Conservation (phyloP, 1,140 invertebrate genomes). For the Campodea augens region DNA sequence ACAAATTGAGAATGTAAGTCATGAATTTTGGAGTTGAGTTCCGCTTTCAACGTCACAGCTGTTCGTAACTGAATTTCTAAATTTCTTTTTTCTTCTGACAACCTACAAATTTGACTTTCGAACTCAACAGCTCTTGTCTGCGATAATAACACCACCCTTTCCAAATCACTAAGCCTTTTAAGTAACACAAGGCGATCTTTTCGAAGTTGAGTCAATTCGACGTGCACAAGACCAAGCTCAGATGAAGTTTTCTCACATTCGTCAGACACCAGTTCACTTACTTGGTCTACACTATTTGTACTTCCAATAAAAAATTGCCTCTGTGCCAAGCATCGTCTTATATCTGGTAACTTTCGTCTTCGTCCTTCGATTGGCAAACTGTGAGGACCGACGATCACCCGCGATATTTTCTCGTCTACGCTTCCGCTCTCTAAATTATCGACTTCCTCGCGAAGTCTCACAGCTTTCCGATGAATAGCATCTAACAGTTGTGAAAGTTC, state of each 20-base stretch:
- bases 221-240: not conserved
- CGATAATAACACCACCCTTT: slow-evolving; percentile 43
- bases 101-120: slow-evolving; percentile 33
- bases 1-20: slow-evolving; percentile 26
- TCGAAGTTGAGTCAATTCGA: slow-evolving; percentile 24
- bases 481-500: slow-evolving; percentile 68
- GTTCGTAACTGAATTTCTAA: slow-evolving; percentile 39
- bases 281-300: not conserved
- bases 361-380: slow-evolving; percentile 20
- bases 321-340: slow-evolving; percentile 23
- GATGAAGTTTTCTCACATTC: no score
- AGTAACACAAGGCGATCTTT: slow-evolving; percentile 47
- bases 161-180: slow-evolving; percentile 43
- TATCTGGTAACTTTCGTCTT: slow-evolving; percentile 3
- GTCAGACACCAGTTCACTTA: not conserved
- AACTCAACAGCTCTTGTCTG: slow-evolving; percentile 39
- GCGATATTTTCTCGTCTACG: slow-evolving; percentile 25
- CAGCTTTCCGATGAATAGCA: slow-evolving; percentile 60
- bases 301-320: slow-evolving; percentile 10
- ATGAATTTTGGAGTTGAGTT: slow-evolving; percentile 27
- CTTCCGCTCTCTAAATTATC: no score
- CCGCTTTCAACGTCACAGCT: slow-evolving; percentile 30
- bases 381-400: not conserved
- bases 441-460: slow-evolving; percentile 49
- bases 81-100: slow-evolving; percentile 35